Evolutionary conservation across 2,888 invertebrate genomes (phyloP), one percentile per base, ranked within the genome.

Genomic region (Eristalis intricaria): DNA sequence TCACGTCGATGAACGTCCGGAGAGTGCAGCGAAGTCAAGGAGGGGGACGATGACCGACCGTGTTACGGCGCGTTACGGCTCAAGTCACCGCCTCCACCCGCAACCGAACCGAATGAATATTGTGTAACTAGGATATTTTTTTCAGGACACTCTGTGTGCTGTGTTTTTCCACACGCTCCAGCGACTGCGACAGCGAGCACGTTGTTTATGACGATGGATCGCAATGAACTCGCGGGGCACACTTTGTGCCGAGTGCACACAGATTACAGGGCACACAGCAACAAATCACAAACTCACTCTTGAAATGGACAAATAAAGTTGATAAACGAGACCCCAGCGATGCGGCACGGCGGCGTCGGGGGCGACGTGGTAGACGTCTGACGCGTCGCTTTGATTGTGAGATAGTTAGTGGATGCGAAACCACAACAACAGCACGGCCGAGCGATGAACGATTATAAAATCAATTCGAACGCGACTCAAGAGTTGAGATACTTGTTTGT

Each of bases 241-340:
- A 69, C 40, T 66, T 60, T 23, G 26, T 26, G 23, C 3, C 23
- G 26, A 60, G 26, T 13, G 60, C 32, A 60, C 7, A 60, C 60
- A 50, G 19, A 32, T 32, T 32, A 32, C 43, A 22, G 29, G n/a
- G 38, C 68, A 26, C 38, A 61, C 26, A 19, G 69, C 40, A 78
- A 80, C 73, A 68, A 65, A 43, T n/a, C 11, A 40, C 11, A 79
- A 50, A 23, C n/a, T 10, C 32, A 65, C 77, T 65, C 60, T 64
- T 73, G 73, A 73, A 73, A 66, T 73, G 73, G 65, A 23, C 74
- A 68, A 63, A 50, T 68, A 64, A 77, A 77, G 64, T 86, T 77
- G 77, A 75, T 75, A 66, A 75, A 78, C 82, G 73, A 74, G 81
- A 85, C 76, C 80, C 69, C 65, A 38, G 73, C 61, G 63, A 64